Base-by-base conservation (phyloP, 2,113 vertebrate genomes). In the Melanostigma gelatinosum region DNA sequence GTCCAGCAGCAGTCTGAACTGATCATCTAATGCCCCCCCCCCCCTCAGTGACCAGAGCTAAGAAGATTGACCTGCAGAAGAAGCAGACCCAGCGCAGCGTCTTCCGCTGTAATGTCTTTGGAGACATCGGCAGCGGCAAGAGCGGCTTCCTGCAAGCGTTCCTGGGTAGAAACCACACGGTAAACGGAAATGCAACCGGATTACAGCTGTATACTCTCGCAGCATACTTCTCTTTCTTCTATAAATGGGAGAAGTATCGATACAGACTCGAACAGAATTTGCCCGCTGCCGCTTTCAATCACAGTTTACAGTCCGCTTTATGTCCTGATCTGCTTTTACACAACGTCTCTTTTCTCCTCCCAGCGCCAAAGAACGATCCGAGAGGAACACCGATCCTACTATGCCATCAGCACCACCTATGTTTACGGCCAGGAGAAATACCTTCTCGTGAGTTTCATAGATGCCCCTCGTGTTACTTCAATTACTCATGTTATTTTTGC, bases 351-450 rank as follows among this genome's bases (percentile, higher is more conserved):
- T 63, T 40, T 85, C 13, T 40, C 24, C 24, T 83, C 61, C 72
- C 79, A 95, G 95, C 58, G 29, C 42, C 95, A 95, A 78, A 93
- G 86, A 62, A 77, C 87, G 72, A 96, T 98, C 54, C 94, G 91
- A 75, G 96, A 97, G 77, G 97, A 99, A 72, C 97, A 99, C 93
- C 95, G 94, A 87, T 99, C 98, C 1, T 97, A 95, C 87, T 99
- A 99, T 58, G 97, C 97, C 27, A 97, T 99, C 90, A 98, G 96
- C 87, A 97, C 97, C 7, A 96, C 97, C 40, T 98, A 97, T 87
- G 97, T 99, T 2, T 99, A 99, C 2, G 98, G 97, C 73, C 98
- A 99, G 87, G 98, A 99, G 90, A 99, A 99, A 87, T 99, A 99
- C 79, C 95, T 99, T 75, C 93, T 99, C 93, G 98, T 99, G 95